Base-by-base conservation (phyloP, 2,888 invertebrate genomes). In the Stratiomys singularior region DNA sequence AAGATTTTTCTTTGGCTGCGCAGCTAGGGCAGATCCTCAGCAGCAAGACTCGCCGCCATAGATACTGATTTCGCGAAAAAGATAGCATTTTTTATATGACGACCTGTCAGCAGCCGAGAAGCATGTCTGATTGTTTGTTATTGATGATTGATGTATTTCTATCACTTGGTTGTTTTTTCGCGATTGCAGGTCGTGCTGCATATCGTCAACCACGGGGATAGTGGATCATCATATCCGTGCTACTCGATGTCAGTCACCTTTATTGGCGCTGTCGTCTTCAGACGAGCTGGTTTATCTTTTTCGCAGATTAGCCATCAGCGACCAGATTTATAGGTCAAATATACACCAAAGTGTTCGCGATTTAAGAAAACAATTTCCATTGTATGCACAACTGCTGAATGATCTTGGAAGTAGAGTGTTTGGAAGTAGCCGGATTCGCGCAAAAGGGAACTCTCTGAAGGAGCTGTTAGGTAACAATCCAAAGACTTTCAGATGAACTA, bases 221-320 rank as follows among this genome's bases (percentile, higher is more conserved):
- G 37, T 37, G 37, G 37, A 63, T 9, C n/a, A 27, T 63, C 63
- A 63, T 25, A 63, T 27, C 27, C 27, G 63, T 63, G 25, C 63
- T 63, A 63, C 63, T 63, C 23, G 27, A 63, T 63, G 63, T 63
- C 63, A 63, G 13, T 63, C 63, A 63, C 63, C 63, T 63, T 37
- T 63, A 63, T 63, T 63, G 27, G 23, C 28, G 28, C 28, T 27
- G 60, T 60, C 60, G 60, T 37, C 37, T 37, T 5, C 60, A 60
- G 23, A 21, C 27, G 27, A 63, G n/a, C 63, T 25, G 15, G 13
- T 18, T 4, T 27, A 27, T 63, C 27, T 13, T 63, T 25, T 63
- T 63, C 27, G 15, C 37, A 5, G 37, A 3, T 37, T 37, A 5
- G 5, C 37, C 37, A 37, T 37, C 3, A 37, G 37, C 37, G 37